Conservation (phyloP, 1,140 invertebrate species). For the Platorchestia sp. region DNA sequence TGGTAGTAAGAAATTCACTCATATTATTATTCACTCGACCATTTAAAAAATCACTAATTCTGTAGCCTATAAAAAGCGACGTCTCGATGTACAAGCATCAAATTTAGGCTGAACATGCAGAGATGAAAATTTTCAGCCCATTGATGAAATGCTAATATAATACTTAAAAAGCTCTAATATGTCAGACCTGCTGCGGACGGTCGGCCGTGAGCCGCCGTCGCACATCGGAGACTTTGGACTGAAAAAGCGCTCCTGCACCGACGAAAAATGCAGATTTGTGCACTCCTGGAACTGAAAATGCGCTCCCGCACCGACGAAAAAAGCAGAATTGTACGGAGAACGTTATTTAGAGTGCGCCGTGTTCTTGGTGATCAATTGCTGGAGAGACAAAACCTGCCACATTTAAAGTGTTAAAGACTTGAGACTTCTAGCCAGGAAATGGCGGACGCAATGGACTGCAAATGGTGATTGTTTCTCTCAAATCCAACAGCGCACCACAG, state of each 20-base stretch:
- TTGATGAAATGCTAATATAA: no score
- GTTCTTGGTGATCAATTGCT: conserved; percentile 32
- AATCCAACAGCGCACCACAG: not conserved
- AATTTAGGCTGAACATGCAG: not conserved
- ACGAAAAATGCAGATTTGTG: not conserved
- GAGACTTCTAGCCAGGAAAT: not conserved
- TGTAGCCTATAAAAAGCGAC: no score
- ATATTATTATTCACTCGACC: no score
- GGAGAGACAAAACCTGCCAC: conserved; percentile 17
- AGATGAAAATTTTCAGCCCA: not conserved
- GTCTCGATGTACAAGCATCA: no score
- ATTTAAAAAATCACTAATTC: no score
- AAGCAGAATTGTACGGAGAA: not conserved
- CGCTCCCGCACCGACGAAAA: not conserved
- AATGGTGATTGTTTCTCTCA: conserved; percentile 14
- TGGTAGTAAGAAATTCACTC: no score
- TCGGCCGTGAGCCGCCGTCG: not conserved
- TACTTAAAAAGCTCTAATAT: not conserved
- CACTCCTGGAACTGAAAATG: not conserved
- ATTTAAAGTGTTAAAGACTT: not conserved
- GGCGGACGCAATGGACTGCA: conserved; percentile 24
- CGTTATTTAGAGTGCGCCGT: not conserved
- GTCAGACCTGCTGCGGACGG: not conserved
- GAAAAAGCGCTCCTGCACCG: not conserved
- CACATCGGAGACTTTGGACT: not conserved